Evolutionary conservation across 2,113 vertebrate genomes (phyloP).

Genomic region (Puma concolor): DNA sequence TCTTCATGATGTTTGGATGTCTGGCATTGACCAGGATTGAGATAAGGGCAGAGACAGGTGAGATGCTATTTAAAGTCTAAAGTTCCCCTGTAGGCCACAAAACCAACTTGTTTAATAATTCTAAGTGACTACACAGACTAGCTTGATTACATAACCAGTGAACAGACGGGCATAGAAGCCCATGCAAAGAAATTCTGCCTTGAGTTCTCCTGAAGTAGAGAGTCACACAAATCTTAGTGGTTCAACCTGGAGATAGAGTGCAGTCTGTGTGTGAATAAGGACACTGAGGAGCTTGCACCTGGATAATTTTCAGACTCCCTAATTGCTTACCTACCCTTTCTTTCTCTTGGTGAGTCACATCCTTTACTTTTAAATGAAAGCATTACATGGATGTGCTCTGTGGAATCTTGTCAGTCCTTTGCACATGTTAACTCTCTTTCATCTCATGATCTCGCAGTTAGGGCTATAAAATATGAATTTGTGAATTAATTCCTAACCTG

Average conservation of each 20-base stretch:
- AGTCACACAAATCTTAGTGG: not conserved
- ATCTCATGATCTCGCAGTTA: not conserved
- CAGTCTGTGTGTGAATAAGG: not conserved
- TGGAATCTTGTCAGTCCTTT: not conserved
- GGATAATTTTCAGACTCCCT: not conserved
- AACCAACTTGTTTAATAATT: not conserved
- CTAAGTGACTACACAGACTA: not conserved
- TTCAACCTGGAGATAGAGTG: not conserved
- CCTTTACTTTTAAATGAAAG: conserved; percentile 29
- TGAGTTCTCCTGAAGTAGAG: not conserved
- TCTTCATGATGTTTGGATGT: not conserved
- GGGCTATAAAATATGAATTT: not conserved
- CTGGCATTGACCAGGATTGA: not conserved
- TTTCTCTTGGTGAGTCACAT: not conserved
- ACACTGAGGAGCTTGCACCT: not conserved
- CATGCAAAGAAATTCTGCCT: not conserved
- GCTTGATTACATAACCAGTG: not conserved
- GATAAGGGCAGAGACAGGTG: not conserved
- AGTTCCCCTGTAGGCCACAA: not conserved
- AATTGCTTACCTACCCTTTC: not conserved
- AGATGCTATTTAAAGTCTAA: not conserved
- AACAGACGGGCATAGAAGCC: not conserved
- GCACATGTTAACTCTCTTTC: not conserved
- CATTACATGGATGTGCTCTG: not conserved
- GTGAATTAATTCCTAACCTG: not conserved